These are phyloP conservation scores for Cyclargus thomasi DNA, from an alignment of 1,140 invertebrate species.

Conservation along the genomic window DNA sequence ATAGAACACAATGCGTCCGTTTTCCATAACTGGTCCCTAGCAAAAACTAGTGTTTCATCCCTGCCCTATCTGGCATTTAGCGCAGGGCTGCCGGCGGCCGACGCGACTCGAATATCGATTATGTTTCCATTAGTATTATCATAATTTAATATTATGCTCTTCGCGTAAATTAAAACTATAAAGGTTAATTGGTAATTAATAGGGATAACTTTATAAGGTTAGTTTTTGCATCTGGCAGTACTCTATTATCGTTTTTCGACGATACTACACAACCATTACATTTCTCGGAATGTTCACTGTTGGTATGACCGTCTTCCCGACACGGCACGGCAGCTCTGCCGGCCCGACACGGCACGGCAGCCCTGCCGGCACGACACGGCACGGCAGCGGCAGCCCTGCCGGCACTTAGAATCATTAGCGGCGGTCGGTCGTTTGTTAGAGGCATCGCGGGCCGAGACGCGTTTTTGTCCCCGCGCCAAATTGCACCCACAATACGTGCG, in stretches of 20 bases:
- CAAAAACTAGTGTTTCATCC: constrained; percentile 14
- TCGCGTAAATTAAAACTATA: neutral
- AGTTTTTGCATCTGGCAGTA: constrained; percentile 11
- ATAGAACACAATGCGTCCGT: constrained; percentile 12
- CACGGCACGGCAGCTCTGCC: too few species aligned
- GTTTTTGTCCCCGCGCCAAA: constrained; percentile 70
- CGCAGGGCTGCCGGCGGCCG: neutral
- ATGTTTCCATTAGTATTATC: constrained; percentile 5
- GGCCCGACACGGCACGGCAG: too few species aligned
- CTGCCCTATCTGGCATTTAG: constrained; percentile 15
- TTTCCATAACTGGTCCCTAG: constrained; percentile 15
- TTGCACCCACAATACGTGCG: constrained; percentile 69
- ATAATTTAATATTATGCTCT: constrained; percentile 2
- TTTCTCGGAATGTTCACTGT: too few species aligned
- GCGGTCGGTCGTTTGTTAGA: constrained; percentile 69
- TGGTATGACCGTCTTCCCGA: too few species aligned
- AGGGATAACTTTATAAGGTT: constrained; percentile 4
- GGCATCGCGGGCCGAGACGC: constrained; percentile 58
- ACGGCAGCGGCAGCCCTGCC: constrained; percentile 32
- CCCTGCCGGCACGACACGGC: too few species aligned
- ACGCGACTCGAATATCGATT: constrained; percentile 3
- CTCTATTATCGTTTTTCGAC: neutral
- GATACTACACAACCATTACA: neutral
- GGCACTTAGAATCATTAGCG: constrained; percentile 66
- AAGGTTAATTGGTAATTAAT: constrained; percentile 8